Conservation (phyloP, 1,140 invertebrate species). For the Holcopasites calliopsidis region DNA sequence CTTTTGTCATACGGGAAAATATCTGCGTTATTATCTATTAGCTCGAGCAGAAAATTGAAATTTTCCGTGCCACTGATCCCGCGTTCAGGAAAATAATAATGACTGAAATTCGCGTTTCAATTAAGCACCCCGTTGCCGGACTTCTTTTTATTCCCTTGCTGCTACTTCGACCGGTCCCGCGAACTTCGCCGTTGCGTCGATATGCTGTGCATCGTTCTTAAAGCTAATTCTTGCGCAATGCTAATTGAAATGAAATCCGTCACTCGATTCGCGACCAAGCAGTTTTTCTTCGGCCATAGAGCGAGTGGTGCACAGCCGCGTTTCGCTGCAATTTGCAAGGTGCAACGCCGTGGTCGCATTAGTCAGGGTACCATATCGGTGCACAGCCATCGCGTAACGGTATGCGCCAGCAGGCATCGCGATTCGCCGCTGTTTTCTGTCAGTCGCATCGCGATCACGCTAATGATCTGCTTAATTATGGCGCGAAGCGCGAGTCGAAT, state of each 20-base stretch:
- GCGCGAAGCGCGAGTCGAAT: slow-evolving; percentile 58
- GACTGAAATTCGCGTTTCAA: slow-evolving; percentile 49
- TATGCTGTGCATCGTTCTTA: too few species aligned
- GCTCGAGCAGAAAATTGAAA: slow-evolving; percentile 63
- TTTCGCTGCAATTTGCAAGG: slow-evolving; percentile 77
- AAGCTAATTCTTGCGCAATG: too few species aligned
- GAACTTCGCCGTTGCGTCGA: not conserved
- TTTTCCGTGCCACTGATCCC: slow-evolving; percentile 45
- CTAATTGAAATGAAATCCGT: slow-evolving; percentile 9
- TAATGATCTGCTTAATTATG: slow-evolving; percentile 79
- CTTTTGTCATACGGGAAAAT: slow-evolving; percentile 59
- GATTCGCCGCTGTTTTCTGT: slow-evolving; percentile 68
- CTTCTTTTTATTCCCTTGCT: not conserved
- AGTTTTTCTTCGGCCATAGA: slow-evolving; percentile 65
- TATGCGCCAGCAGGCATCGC: slow-evolving; percentile 68
- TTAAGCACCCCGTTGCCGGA: slow-evolving; percentile 19
- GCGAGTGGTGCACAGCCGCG: slow-evolving; percentile 48
- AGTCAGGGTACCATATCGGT: slow-evolving; percentile 77
- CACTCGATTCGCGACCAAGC: slow-evolving; percentile 69
- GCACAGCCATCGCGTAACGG: slow-evolving; percentile 77
- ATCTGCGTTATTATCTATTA: slow-evolving; percentile 65
- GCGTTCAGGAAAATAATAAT: slow-evolving; percentile 52
- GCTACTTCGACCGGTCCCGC: not conserved
- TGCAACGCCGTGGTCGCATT: slow-evolving; percentile 75
- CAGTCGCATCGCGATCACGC: slow-evolving; percentile 68